Evolutionary conservation across 2,797 vertebrate genomes (phyloP), one percentile per base, ranked within the genome.

Genomic region (Semotilus atromaculatus): DNA sequence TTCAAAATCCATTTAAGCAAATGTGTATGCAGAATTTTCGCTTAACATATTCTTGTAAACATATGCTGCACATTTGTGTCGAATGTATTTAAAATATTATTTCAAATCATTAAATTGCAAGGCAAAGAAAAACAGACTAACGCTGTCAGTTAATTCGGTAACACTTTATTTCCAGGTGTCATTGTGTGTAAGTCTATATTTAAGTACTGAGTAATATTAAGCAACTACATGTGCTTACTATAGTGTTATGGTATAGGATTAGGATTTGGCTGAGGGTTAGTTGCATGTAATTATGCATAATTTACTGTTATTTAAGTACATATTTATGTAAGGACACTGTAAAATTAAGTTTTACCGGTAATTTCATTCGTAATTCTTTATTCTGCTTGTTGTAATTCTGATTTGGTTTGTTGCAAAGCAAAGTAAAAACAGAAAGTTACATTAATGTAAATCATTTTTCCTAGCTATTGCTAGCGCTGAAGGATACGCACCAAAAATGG

Each of bases 401-500:
- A 31, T 53, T 16, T 26, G 40, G 14, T 45, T 18, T 4, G 29
- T 13, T 62, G 3, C 34, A 64, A 70, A 31, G 26, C 6, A 13
- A 38, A 68, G n/a, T 4, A 40, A 38, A 36, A 70, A 81, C 19
- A 72, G 34, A 26, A 43, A 14, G 23, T 85, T 34, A 16, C 45
- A 66, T 68, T 9, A 19, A 19, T 21, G 10, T 58, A n/a, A 82
- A 74, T 26, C 16, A 1, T 90, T 87, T 89, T 91, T 86, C 94
- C 94, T 94, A 93, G 96, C 96, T 62, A 94, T 99, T 87, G 92
- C 96, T 21, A 96, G 95, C 84, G 74, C 96, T 2, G 98, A 99
- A 53, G 96, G 96, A 62, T 99, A 99, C 83, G 91, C 96, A 83
- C 93, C 95, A 0, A 99, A 99, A 94, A 96, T 99, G 96, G 98